Base-by-base conservation (phyloP, 2,797 vertebrate species). In the Bradypus variegatus region DNA sequence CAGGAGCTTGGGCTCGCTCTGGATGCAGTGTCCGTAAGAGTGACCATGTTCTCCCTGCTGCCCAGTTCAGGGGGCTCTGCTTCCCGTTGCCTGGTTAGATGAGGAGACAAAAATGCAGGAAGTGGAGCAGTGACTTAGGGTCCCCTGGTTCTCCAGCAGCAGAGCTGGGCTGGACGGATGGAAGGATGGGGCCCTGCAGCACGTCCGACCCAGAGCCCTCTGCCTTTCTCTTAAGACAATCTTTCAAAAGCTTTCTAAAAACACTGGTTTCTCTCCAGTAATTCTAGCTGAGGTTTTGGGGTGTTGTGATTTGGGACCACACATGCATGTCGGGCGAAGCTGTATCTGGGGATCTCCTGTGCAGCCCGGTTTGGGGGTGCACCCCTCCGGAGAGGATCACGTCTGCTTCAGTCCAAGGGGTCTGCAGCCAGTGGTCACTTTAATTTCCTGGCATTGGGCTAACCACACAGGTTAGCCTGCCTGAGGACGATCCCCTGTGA, bases 291-390 rank as follows among this genome's bases (percentile, higher is more conserved):
- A 7, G 36, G 55, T 31, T 50, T 58, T 8, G 4, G 55, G 78
- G 11, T 18, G 4, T 8, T 29, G 31, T 78, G 19, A 53, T 50
- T 81, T 79, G 19, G 72, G 19, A 41, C 6, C 8, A 13, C 9
- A 13, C 0, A 0, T 2, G 33, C 11, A 4, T 2, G 15, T 36
- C 16, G 62, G 4, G 38, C 0, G 1, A 18, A 45, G 25, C 13
- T 36, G 3, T 23, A 2, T 19, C 41, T 48, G 6, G 29, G 78
- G 81, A 29, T 0, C 33, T 48, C 58, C 53, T 36, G 48, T 41
- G 87, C 21, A 69, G 36, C 75, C 36, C 3, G 21, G 14, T n/a
- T 33, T 79, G 45, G 27, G 55, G 76, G 58, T 21, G 11, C 13
- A 15, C 29, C 64, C 27, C 6, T 25, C 36, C 33, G 2, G 62